A percentile compares a stretch with the other conserved stretches of the same genome.
phyloP scores from a whole-genome alignment of 2,113 vertebrate genomes.

The Leucopsar rothschildi region DNA sequence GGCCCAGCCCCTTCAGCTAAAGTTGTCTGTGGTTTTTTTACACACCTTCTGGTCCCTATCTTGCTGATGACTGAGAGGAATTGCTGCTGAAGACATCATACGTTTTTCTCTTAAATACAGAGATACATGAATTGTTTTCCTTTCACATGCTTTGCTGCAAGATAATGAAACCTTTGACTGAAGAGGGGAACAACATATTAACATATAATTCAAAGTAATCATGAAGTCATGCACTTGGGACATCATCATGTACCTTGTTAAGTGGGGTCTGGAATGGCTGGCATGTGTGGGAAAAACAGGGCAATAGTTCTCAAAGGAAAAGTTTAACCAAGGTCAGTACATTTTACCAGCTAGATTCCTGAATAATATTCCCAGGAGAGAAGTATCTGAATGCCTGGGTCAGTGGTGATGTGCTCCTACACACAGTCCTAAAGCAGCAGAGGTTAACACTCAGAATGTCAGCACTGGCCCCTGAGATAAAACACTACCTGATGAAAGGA shows the following conservation, averaged over 20 bases:
- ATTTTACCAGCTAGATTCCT: background rate
- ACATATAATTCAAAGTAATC: background rate
- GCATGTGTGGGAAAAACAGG: background rate
- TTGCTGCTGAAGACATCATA: background rate
- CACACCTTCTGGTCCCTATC: background rate
- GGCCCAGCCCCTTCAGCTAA: background rate
- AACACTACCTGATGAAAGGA: background rate
- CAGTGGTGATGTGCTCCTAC: background rate
- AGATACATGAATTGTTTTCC: background rate
- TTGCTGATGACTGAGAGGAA: background rate
- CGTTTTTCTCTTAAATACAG: background rate
- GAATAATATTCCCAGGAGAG: background rate
- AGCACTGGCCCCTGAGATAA: background rate
- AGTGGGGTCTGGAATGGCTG: background rate
- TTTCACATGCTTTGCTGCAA: background rate
- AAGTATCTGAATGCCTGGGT: background rate
- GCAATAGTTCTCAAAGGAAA: background rate
- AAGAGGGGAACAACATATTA: background rate
- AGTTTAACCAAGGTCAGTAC: background rate
- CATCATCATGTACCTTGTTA: background rate
- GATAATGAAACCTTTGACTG: background rate
- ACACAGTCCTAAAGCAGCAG: background rate
- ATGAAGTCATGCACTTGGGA: background rate
- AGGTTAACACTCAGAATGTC: background rate
- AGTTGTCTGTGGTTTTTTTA: background rate